phyloP scores from a whole-genome alignment of 2,888 invertebrate genomes.

The Petrolisthes cinctipes region DNA sequence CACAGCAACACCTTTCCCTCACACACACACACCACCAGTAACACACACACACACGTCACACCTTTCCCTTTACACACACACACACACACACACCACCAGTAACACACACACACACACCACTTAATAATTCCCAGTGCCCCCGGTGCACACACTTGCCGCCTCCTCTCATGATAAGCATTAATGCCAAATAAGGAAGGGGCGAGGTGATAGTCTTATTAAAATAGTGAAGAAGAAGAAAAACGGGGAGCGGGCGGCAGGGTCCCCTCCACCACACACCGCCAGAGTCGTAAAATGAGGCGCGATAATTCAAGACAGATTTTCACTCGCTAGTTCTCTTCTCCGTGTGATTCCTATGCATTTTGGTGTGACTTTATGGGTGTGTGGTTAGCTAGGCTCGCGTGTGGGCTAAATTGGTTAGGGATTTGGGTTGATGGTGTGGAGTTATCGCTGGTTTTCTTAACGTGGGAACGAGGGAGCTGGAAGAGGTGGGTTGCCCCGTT shows the following conservation, averaged over 20 bases:
- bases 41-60: background rate
- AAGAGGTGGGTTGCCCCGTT: background rate
- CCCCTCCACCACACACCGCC: background rate
- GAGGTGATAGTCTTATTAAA: slow-evolving; percentile 33
- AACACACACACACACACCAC: background rate
- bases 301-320: background rate
- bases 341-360: slow-evolving; percentile 4
- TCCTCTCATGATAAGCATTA: slow-evolving; percentile 22
- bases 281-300: slow-evolving; percentile 26
- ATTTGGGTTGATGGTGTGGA: background rate
- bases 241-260: slow-evolving; percentile 23
- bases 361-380: background rate
- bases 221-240: slow-evolving; percentile 20
- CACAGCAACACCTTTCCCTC: background rate
- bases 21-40: background rate
- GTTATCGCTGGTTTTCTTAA: slow-evolving; percentile 21
- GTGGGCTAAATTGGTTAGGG: no score
- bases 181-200: slow-evolving; percentile 17
- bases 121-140: slow-evolving; percentile 12
- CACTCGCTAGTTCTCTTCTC: background rate
- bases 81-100: slow-evolving; percentile 12
- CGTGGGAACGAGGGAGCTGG: slow-evolving; percentile 36
- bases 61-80: background rate
- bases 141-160: slow-evolving; percentile 23
- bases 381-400: no score